phyloP scores from a whole-genome alignment of 2,888 invertebrate genomes.

The Vesta saturnalis region DNA sequence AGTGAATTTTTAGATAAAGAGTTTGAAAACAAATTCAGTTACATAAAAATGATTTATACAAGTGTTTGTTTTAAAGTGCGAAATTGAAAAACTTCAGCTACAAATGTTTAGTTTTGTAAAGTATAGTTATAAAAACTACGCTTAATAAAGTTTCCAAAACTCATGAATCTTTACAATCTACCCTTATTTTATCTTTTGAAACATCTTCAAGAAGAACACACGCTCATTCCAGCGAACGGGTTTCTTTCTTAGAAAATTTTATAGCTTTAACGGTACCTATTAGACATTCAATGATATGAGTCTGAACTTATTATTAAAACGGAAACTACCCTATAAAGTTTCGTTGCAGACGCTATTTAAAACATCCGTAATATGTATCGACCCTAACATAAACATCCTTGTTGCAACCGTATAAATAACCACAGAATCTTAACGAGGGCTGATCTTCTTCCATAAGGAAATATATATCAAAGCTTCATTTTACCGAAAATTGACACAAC shows the following conservation, averaged over 20 bases:
- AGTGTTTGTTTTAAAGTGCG: neutral
- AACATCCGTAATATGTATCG: conserved; percentile 45
- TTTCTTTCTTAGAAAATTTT: neutral
- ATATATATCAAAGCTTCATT: conserved; percentile 49
- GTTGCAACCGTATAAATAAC: conserved; percentile 54
- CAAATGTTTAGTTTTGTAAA: neutral
- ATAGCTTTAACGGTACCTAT: neutral
- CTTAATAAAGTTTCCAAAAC: neutral
- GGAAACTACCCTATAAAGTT: conserved; percentile 40
- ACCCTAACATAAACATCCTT: conserved; percentile 56
- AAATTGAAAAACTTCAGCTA: neutral
- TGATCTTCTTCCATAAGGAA: conserved; percentile 46
- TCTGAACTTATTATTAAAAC: conserved; percentile 30
- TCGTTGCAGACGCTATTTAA: conserved; percentile 40
- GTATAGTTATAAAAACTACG: neutral
- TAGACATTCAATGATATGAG: conserved; percentile 17
- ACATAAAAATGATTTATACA: neutral
- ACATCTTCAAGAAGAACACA: neutral
- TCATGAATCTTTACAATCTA: neutral
- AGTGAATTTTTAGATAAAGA: no score
- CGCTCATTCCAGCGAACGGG: neutral
- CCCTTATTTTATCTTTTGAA: no score
- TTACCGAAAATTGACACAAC: conserved; percentile 4
- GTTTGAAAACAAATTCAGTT: neutral
- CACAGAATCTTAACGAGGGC: conserved; percentile 53